A percentile compares a stretch with the other conserved stretches of the same genome.
Conservation (phyloP, 2,888 invertebrate genomes). For the Drosophila cracens region DNA sequence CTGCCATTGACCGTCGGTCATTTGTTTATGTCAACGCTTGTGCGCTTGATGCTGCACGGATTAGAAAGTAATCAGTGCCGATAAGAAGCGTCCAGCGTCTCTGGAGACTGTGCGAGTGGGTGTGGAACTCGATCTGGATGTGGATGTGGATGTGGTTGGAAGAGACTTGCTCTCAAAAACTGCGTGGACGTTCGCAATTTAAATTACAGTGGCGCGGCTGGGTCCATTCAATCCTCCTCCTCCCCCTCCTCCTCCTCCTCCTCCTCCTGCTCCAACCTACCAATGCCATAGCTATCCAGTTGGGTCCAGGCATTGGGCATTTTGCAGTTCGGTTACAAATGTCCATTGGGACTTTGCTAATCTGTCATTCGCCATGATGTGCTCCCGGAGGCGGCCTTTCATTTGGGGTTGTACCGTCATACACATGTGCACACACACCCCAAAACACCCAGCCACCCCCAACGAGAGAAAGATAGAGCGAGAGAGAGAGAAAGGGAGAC, state of each 20-base stretch:
- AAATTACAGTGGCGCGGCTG: conserved; percentile 64
- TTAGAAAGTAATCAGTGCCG: conserved; percentile 81
- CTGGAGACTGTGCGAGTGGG: conserved; percentile 40
- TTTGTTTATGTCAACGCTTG: conserved; percentile 79
- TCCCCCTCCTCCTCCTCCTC: neutral
- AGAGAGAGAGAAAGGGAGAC: conserved; percentile 23
- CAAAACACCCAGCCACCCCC: conserved; percentile 24
- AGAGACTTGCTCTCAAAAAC: conserved; percentile 55
- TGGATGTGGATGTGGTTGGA: conserved; percentile 24
- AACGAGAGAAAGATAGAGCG: conserved; percentile 11
- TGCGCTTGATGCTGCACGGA: conserved; percentile 74
- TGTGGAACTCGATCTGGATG: conserved; percentile 5
- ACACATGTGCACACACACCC: conserved; percentile 54
- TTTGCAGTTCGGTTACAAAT: conserved; percentile 79
- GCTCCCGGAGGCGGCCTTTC: conserved; percentile 77
- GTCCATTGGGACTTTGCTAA: conserved; percentile 81
- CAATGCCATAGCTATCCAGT: conserved; percentile 11
- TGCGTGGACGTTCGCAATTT: conserved; percentile 66
- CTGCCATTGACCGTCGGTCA: conserved; percentile 66
- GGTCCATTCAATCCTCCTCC: conserved; percentile 10
- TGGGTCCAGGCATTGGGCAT: conserved; percentile 52
- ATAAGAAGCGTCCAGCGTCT: conserved; percentile 72
- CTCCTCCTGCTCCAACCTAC: conserved; percentile 11
- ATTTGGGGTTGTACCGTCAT: conserved; percentile 51
- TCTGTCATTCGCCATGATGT: conserved; percentile 82